phyloP scores from a whole-genome alignment of 2,797 vertebrate genomes.

The Podarcis lilfordi region DNA sequence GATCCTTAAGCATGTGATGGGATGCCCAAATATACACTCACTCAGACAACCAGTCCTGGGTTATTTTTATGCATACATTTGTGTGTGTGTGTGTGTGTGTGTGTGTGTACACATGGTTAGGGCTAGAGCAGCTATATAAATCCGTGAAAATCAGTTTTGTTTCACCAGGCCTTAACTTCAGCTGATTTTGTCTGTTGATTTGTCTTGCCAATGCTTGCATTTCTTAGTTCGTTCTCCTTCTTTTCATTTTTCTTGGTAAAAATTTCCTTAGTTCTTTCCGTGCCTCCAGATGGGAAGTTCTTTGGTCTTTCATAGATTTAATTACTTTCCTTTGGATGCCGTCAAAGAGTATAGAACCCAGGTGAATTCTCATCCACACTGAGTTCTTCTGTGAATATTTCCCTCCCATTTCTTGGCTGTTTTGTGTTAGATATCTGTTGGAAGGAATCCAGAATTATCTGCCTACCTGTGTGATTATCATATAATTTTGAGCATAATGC shows the following conservation, averaged over 20 bases:
- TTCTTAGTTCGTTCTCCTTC: background rate
- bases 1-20: background rate
- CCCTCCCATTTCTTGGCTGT: background rate
- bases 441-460: background rate
- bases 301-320: background rate
- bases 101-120: background rate
- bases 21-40: background rate
- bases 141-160: background rate
- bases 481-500: background rate
- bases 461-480: background rate
- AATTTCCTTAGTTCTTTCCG: background rate
- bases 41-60: background rate
- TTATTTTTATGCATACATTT: background rate
- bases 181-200: too few species aligned
- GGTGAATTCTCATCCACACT: background rate
- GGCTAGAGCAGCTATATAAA: too few species aligned
- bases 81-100: background rate
- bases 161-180: background rate
- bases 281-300: background rate
- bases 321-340: background rate
- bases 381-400: background rate
- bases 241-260: too few species aligned
- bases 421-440: background rate
- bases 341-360: background rate
- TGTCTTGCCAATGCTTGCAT: background rate